Evolutionary conservation across 2,113 vertebrate species (phyloP).

Genomic region (Podiceps cristatus): DNA sequence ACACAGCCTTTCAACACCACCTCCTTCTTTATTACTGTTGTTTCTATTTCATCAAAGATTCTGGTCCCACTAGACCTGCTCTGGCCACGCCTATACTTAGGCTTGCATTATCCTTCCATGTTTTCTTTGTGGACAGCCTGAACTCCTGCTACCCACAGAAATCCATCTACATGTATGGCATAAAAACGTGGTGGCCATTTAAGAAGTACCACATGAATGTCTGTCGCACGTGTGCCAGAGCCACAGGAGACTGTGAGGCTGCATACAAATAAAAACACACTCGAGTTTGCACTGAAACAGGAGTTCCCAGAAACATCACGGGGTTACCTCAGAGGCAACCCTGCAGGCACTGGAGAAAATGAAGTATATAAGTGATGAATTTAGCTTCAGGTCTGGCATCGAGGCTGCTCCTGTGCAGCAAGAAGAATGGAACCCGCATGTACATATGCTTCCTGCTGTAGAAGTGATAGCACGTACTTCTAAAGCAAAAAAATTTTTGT

Average conservation of each 20-base stretch:
- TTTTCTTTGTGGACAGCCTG: background rate
- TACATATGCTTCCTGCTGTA: background rate
- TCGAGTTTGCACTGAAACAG: fast-evolving
- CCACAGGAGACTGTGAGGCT: background rate
- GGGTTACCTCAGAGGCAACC: background rate
- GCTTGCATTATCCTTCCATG: background rate
- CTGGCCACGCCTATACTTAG: background rate
- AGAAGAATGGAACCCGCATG: background rate
- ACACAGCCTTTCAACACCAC: background rate
- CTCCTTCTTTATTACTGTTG: slow-evolving; percentile 7
- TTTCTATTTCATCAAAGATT: background rate
- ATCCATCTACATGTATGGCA: background rate
- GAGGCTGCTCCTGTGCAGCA: background rate
- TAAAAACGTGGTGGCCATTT: background rate
- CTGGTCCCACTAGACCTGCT: background rate
- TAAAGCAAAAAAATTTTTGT: background rate
- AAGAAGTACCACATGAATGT: background rate
- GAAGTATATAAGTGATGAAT: background rate
- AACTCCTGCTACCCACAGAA: background rate
- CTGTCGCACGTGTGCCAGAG: background rate
- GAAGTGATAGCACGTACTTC: background rate
- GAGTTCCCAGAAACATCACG: background rate
- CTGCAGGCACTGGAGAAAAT: background rate
- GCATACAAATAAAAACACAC: fast-evolving
- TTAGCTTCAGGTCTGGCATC: background rate